Conservation (phyloP, 2,113 vertebrate species). For the Pangasianodon gigas region DNA sequence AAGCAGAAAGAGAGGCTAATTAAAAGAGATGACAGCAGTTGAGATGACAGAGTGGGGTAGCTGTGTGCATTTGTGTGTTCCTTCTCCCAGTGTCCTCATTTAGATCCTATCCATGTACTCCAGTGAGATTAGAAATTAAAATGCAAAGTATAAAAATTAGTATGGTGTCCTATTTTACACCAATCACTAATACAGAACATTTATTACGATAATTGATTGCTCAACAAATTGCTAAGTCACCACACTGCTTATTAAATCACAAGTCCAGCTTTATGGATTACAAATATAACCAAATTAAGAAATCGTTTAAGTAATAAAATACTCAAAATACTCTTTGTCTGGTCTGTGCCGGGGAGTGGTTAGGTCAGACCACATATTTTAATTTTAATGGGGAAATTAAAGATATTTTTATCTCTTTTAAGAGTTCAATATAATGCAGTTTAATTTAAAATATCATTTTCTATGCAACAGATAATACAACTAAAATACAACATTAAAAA, state of each 20-base stretch:
- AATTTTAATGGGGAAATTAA: background rate
- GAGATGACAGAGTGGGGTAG: constrained; percentile 36
- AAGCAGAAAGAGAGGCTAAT: constrained; percentile 53
- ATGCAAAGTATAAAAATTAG: constrained; percentile 32
- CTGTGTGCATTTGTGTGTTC: background rate
- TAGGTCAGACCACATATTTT: background rate
- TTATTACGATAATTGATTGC: background rate
- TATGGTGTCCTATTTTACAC: constrained; percentile 26
- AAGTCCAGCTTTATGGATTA: background rate
- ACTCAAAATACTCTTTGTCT: background rate
- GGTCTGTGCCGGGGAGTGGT: no score
- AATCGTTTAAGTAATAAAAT: background rate
- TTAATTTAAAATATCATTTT: background rate
- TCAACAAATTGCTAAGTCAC: background rate
- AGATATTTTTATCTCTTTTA: background rate
- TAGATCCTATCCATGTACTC: constrained; percentile 10
- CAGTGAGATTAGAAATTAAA: constrained; percentile 18
- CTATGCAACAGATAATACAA: background rate
- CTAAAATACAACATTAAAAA: background rate
- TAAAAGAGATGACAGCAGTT: constrained; percentile 51
- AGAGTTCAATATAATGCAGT: background rate
- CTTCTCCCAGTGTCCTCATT: constrained; percentile 36
- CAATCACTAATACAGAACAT: constrained; percentile 13
- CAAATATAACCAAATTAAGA: background rate
- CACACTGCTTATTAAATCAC: background rate